phyloP scores from a whole-genome alignment of 2,888 invertebrate genomes.

The Chrysolina americana region DNA sequence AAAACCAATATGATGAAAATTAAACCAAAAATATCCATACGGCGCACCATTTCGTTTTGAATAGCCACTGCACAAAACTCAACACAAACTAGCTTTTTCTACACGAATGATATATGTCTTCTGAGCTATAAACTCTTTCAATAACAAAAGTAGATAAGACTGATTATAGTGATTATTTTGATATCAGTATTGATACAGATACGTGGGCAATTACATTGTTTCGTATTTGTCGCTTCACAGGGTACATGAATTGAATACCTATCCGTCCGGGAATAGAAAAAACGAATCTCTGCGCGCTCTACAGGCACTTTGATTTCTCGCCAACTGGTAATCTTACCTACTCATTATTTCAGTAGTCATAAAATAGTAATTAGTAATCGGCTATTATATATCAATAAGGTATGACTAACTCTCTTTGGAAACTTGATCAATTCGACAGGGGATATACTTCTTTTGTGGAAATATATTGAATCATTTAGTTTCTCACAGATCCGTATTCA shows the following conservation, averaged over 20 bases:
- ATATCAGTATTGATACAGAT: constrained; percentile 40
- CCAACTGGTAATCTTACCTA: constrained; percentile 24
- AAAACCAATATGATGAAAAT: not conserved
- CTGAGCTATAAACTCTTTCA: constrained; percentile 1
- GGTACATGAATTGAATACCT: not conserved
- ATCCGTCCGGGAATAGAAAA: constrained; percentile 16
- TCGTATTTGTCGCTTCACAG: constrained; percentile 16
- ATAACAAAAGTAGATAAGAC: constrained; percentile 37
- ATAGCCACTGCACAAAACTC: not conserved
- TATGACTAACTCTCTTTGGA: constrained; percentile 10
- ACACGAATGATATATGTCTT: constrained; percentile 4
- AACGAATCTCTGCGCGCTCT: constrained; percentile 13
- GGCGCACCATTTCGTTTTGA: not conserved
- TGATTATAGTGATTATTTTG: constrained; percentile 40
- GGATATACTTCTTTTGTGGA: constrained; percentile 32
- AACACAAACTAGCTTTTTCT: not conserved
- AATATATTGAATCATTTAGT: not conserved
- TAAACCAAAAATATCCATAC: not conserved
- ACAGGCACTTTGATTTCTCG: constrained; percentile 27
- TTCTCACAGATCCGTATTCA: not conserved
- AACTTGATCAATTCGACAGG: constrained; percentile 31
- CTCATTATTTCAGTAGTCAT: constrained; percentile 34
- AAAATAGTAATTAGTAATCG: constrained; percentile 27
- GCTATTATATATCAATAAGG: constrained; percentile 1
- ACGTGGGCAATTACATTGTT: constrained; percentile 22